A percentile compares a stretch with the other conserved stretches of the same genome.
Evolutionary conservation across 2,888 invertebrate genomes (phyloP).

Genomic region (Aricia artaxerxes): DNA sequence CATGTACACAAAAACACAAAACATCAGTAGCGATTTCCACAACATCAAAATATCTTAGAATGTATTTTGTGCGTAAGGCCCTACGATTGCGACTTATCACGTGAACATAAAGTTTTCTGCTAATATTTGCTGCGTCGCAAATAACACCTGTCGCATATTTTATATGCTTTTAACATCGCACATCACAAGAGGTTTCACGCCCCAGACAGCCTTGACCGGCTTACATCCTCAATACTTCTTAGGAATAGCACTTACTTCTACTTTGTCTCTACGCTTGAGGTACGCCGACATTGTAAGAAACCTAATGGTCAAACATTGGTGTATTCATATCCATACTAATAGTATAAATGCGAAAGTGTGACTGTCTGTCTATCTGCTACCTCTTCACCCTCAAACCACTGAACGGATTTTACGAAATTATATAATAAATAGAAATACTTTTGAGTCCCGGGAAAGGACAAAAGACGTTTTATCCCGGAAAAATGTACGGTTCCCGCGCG

Average conservation of each 20-base stretch:
- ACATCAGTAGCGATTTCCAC: not conserved
- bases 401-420: not conserved
- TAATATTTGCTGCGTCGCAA: constrained; percentile 14
- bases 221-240: constrained; percentile 22
- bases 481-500: too few relatives aligned
- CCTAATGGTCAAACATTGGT: not conserved
- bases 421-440: too few relatives aligned
- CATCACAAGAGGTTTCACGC: constrained; percentile 25
- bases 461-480: too few relatives aligned
- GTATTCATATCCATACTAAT: not conserved
- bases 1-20: not conserved
- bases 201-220: constrained; percentile 22
- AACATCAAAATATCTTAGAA: not conserved
- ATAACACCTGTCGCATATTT: constrained; percentile 12
- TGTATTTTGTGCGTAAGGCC: not conserved
- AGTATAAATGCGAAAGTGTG: too few relatives aligned
- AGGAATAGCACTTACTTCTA: constrained; percentile 14
- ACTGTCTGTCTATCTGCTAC: too few relatives aligned
- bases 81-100: constrained; percentile 24
- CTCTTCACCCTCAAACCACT: not conserved
- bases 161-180: constrained; percentile 24
- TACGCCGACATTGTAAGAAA: constrained; percentile 16
- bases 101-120: constrained; percentile 13
- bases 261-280: constrained; percentile 15
- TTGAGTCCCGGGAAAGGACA: too few relatives aligned